A percentile compares a stretch with the other conserved stretches of the same genome.
These are phyloP conservation scores for Diplolepis rosae DNA, from an alignment of 2,888 invertebrate genomes.

Conservation along the genomic window DNA sequence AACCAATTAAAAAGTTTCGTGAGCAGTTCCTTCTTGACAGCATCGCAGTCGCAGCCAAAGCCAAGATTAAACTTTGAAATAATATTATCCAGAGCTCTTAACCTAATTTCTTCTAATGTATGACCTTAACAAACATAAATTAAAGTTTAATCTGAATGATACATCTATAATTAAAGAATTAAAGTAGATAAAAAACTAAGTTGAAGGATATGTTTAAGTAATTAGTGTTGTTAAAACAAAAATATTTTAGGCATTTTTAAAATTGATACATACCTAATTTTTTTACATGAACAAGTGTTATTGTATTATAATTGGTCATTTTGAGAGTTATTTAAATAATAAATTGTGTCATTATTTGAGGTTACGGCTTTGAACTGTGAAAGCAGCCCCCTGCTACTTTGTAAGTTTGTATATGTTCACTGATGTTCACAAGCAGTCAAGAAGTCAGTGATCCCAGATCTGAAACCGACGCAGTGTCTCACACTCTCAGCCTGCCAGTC, in stretches of 20 bases:
- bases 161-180: neutral
- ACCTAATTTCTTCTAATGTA: slow-evolving; percentile 77
- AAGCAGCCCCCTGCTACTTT: too few relatives aligned
- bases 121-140: slow-evolving; percentile 73
- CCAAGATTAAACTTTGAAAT: slow-evolving; percentile 80
- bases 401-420: too few relatives aligned
- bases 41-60: slow-evolving; percentile 78
- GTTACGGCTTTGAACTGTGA: neutral
- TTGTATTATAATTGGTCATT: slow-evolving; percentile 56
- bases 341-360: slow-evolving; percentile 26
- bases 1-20: slow-evolving; percentile 80
- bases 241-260: neutral
- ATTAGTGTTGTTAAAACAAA: neutral
- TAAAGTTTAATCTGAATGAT: neutral
- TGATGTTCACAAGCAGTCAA: too few relatives aligned
- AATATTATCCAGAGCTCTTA: slow-evolving; percentile 76
- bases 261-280: slow-evolving; percentile 59
- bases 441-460: too few relatives aligned
- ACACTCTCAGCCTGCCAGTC: too few relatives aligned
- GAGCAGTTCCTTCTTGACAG: slow-evolving; percentile 77
- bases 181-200: neutral
- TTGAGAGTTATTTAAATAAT: slow-evolving; percentile 31
- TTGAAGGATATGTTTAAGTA: slow-evolving; percentile 19
- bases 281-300: slow-evolving; percentile 60
- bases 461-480: too few relatives aligned